phyloP scores from a whole-genome alignment of 2,113 vertebrate genomes.

The Naja naja region DNA sequence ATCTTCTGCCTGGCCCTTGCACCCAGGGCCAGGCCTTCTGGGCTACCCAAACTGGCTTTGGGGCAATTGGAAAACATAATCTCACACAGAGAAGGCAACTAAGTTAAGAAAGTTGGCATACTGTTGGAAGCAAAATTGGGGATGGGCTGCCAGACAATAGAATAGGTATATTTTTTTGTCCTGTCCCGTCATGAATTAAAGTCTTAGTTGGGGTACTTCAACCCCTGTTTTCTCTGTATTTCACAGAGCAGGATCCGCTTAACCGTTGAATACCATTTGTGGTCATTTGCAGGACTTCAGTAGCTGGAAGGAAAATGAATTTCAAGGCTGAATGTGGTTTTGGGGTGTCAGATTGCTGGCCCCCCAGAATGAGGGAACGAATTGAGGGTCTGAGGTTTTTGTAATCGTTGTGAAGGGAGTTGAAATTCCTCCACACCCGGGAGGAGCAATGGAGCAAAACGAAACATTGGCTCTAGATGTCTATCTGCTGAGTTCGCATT shows the following conservation, averaged over 20 bases:
- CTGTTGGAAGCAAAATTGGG: background rate
- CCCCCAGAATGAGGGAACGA: background rate
- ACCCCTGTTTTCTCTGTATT: background rate
- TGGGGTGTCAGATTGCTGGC: background rate
- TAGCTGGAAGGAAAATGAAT: background rate
- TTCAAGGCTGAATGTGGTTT: background rate
- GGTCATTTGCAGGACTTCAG: background rate
- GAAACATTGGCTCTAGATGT: background rate
- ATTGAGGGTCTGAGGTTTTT: background rate
- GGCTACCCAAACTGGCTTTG: conserved; percentile 9
- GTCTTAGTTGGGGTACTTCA: background rate
- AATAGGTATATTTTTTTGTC: background rate
- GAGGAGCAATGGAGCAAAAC: background rate
- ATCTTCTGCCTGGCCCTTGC: background rate
- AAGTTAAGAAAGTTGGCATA: background rate
- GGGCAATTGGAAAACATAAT: background rate
- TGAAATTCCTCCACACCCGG: background rate
- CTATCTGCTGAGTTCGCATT: background rate
- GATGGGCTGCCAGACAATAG: background rate
- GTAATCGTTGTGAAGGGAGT: background rate
- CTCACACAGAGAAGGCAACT: background rate
- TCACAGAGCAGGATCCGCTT: background rate
- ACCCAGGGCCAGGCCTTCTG: background rate
- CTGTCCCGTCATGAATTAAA: background rate
- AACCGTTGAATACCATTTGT: background rate